Evolutionary conservation across 2,113 vertebrate genomes (phyloP), one percentile per base, ranked within the genome.

Genomic region (Tricholaema leucomelas): DNA sequence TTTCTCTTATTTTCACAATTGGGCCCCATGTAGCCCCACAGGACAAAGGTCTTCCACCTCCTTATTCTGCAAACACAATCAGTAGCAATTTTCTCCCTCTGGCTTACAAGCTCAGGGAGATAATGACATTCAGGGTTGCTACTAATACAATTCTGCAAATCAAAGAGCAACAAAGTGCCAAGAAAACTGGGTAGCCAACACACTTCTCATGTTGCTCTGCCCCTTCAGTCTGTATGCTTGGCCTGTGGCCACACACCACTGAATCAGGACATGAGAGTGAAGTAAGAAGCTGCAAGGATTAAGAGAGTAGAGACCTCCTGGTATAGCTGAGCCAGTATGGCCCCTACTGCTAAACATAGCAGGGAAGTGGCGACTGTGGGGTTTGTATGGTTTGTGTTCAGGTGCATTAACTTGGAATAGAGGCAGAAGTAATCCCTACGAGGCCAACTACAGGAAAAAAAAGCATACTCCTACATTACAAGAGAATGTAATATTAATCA

Each of bases 211-310:
- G 5, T 59, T 6, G 4, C 5, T 31, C 65, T 92, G 78, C 15
- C 44, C 50, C 48, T 59, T 20, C 59, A 31, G 36, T 40, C n/a
- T 67, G 76, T 60, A 16, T 1, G 7, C 31, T 86, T 85, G 2
- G 5, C 65, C 38, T 0, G 0, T 52, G 65, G n/a, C 35, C 65
- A 54, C 0, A 0, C 61, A 82, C 18, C 50, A 13, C 27, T 33
- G 83, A 77, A 42, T 28, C 24, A 31, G 77, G 55, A 77, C 55
- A 4, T 0, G 1, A 70, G 12, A 72, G 8, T 5, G 1, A 67
- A 33, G 52, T 6, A 44, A 60, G 54, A 31, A 54, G 16, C 21
- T 13, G 3, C 7, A 16, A 3, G 48, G 44, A 59, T 28, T 36
- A 24, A 30, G 40, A 56, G 18, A 81, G 11, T 2, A 1, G 35